These are phyloP conservation scores for Aegithalos caudatus DNA, from an alignment of 2,113 vertebrate species.

Conservation along the genomic window DNA sequence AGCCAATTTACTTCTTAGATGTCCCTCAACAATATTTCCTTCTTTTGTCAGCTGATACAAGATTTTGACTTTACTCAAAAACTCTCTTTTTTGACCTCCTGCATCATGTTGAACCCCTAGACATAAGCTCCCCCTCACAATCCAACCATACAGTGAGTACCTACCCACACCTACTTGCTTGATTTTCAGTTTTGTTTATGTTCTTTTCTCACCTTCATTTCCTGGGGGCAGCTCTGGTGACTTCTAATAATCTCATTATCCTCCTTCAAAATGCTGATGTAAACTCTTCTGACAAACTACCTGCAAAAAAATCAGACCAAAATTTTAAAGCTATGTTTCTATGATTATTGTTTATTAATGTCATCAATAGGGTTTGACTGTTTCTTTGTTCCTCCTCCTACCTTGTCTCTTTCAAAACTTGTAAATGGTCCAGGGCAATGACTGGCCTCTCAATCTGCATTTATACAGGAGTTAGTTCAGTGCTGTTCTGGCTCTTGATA, in stretches of 20 bases:
- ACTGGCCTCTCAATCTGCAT: neutral
- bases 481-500: neutral
- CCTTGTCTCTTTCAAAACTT: neutral
- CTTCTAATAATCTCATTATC: neutral
- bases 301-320: neutral
- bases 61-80: neutral
- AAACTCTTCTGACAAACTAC: neutral
- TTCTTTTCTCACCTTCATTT: neutral
- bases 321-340: neutral
- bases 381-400: neutral
- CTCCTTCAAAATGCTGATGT: neutral
- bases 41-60: accelerated
- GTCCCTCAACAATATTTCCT: neutral
- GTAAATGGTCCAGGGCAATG: neutral
- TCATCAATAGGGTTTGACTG: neutral
- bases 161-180: neutral
- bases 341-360: neutral
- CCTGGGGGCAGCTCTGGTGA: neutral
- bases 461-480: neutral
- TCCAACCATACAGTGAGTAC: neutral
- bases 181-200: neutral
- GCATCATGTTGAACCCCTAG: neutral
- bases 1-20: neutral
- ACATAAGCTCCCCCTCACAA: neutral
- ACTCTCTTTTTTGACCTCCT: neutral